These are phyloP conservation scores for Drosophila pegasa DNA, from an alignment of 2,888 invertebrate species.

Conservation along the genomic window DNA sequence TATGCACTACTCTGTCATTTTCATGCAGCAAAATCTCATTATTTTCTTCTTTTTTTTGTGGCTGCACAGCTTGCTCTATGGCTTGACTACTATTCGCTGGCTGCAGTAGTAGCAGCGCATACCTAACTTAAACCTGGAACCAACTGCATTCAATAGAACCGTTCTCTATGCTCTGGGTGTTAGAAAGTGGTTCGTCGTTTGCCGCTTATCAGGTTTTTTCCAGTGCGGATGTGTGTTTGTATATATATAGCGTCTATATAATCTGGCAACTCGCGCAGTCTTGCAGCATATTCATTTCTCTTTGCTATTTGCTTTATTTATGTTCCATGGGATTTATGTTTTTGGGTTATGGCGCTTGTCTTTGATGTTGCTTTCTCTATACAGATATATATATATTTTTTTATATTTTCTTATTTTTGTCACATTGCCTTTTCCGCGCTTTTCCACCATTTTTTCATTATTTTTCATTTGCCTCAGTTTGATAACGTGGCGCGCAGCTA, in stretches of 20 bases:
- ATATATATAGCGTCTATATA: constrained; percentile 21
- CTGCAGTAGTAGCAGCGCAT: neutral
- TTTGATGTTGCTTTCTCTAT: constrained; percentile 53
- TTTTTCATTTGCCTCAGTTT: constrained; percentile 31
- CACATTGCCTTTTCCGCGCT: constrained; percentile 11
- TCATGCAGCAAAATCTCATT: constrained; percentile 52
- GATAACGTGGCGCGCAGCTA: constrained; percentile 32
- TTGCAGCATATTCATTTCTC: constrained; percentile 64
- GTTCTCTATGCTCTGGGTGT: constrained; percentile 32
- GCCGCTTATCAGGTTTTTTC: constrained; percentile 72
- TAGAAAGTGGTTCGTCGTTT: constrained; percentile 52
- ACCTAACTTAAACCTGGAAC: constrained; percentile 8
- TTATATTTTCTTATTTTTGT: constrained; percentile 10
- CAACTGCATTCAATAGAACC: constrained; percentile 32
- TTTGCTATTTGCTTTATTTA: constrained; percentile 61
- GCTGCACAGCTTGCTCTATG: constrained; percentile 30
- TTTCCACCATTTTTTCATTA: constrained; percentile 25
- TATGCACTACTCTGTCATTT: constrained; percentile 20
- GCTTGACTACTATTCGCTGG: neutral
- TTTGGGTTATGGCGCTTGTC: constrained; percentile 76
- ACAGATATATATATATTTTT: too few species aligned
- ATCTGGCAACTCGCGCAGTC: constrained; percentile 34
- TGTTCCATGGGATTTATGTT: constrained; percentile 77
- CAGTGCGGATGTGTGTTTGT: constrained; percentile 21
- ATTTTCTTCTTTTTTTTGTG: constrained; percentile 49